Base-by-base conservation (phyloP, 2,113 vertebrate genomes). In the Platycercus adscitus region DNA sequence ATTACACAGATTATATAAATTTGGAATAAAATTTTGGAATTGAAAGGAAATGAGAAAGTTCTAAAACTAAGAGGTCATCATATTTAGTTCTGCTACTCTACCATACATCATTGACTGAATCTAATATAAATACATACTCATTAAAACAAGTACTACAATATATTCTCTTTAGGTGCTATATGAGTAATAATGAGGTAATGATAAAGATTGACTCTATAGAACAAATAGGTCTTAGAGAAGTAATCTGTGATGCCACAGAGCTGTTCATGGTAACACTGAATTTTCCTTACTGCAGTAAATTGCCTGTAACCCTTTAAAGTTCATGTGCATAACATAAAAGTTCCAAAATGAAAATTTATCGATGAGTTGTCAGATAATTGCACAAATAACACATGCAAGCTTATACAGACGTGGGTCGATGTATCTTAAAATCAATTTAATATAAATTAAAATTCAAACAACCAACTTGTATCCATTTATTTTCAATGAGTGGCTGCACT, bases 321-420 rank as follows among this genome's bases (percentile, higher is more conserved):
- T 96, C 37, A 28, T 7, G 17, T 53, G 43, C 56, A 26, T 39
- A 92, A 90, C n/a, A 33, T 2, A 83, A 44, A 92, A 56, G 61
- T 44, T 86, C 60, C 69, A 89, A 21, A 95, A 92, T 35, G 53
- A 84, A 95, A 56, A 33, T 53, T 92, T 83, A 79, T 86, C 63
- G 81, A 68, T 5, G 6, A 82, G 26, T 61, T 72, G 68, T 47
- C 81, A 78, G 63, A 37, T 46, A 90, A 53, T 9, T 83, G 64
- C 55, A 86, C 6, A 2, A 37, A 2, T 17, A 80, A 39, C 18
- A 88, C 11, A 18, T 1, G n/a, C 23, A 76, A 60, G 11, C 39
- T 65, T 65, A 49, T 26, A 71, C 6, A 88, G 41, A 79, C 7
- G 14, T 8, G 10, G 50, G 19, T 37, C 52, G 47, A 68, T 24